These are phyloP conservation scores for Antheraea pernyi DNA, from an alignment of 1,140 invertebrate species.

Conservation along the genomic window DNA sequence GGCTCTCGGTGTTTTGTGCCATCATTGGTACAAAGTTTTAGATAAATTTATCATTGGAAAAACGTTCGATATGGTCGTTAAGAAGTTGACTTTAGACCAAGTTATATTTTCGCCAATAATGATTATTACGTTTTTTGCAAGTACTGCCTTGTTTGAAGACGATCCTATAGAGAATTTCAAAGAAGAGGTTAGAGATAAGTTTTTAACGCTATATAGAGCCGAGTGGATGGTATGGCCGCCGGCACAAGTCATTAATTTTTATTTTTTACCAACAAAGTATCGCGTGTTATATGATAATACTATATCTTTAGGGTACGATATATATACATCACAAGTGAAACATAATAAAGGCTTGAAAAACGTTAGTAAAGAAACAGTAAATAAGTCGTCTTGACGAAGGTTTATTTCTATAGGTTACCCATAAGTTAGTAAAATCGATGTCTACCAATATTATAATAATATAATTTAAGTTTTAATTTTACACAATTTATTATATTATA, in stretches of 20 bases:
- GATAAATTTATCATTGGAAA: constrained; percentile 86
- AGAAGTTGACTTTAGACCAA: constrained; percentile 94
- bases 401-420: not conserved
- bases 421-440: not conserved
- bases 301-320: constrained; percentile 94
- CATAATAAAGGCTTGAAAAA: constrained; percentile 71
- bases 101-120: constrained; percentile 92
- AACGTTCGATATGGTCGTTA: constrained; percentile 84
- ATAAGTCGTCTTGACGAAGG: constrained; percentile 23
- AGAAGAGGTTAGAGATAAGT: constrained; percentile 88
- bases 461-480: not conserved
- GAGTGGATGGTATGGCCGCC: constrained; percentile 92
- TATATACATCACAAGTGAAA: constrained; percentile 96
- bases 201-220: constrained; percentile 87
- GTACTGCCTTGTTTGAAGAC: constrained; percentile 86
- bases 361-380: constrained; percentile 24
- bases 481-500: not conserved
- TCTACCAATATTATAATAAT: not conserved
- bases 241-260: constrained; percentile 89
- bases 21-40: constrained; percentile 87
- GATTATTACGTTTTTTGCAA: constrained; percentile 90
- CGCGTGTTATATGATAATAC: constrained; percentile 95
- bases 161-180: constrained; percentile 82
- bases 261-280: constrained; percentile 89
- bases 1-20: constrained; percentile 90